These are phyloP conservation scores for Campylomormyrus tamandua DNA, from an alignment of 2,113 vertebrate species.

Conservation along the genomic window DNA sequence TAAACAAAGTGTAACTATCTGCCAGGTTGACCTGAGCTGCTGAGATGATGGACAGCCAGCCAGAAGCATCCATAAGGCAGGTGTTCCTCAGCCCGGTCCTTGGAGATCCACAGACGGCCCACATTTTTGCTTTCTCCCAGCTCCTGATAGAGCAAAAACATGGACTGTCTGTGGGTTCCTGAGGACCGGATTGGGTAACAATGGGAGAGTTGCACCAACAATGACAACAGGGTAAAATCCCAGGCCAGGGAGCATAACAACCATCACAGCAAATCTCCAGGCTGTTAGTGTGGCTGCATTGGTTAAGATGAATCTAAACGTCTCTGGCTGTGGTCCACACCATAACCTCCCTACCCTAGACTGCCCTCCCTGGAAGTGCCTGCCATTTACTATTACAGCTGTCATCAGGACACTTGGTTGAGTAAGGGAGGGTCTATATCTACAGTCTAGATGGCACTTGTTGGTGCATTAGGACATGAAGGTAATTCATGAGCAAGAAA, in stretches of 20 bases:
- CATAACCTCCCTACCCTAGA: not conserved
- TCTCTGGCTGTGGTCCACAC: not conserved
- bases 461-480: not conserved
- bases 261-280: not conserved
- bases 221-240: not conserved
- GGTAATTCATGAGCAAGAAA: not conserved
- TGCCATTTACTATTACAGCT: not conserved
- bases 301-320: constrained; percentile 1
- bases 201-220: not conserved
- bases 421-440: not conserved
- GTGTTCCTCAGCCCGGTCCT: not conserved
- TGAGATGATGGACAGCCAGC: not conserved
- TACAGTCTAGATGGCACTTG: not conserved
- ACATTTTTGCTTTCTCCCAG: not conserved
- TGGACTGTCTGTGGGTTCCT: not conserved
- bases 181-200: not conserved
- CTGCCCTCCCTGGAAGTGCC: not conserved
- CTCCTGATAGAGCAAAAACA: not conserved
- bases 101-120: not conserved
- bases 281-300: not conserved
- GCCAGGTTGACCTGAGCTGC: not conserved
- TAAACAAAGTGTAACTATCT: constrained; percentile 12
- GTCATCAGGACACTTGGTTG: not conserved
- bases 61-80: not conserved
- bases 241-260: not conserved